These are phyloP conservation scores for Chironomus striatipennis DNA, from an alignment of 1,140 invertebrate species.

Conservation along the genomic window DNA sequence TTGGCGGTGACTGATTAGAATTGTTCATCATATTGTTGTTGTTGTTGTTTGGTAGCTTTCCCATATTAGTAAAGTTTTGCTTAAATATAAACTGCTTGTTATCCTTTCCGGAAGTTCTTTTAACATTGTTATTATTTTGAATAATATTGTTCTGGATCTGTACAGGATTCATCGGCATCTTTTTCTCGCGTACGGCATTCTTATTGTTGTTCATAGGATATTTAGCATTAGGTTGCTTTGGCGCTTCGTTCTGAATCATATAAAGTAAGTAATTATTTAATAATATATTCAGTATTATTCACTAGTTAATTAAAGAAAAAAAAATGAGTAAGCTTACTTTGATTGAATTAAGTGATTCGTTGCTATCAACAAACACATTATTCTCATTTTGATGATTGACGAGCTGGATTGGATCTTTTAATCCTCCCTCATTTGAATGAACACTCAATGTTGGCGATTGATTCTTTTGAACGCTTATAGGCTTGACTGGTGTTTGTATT, in stretches of 20 bases:
- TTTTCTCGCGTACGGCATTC: slow-evolving; percentile 26
- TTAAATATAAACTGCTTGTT: neutral
- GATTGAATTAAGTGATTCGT: neutral
- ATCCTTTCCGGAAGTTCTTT: neutral
- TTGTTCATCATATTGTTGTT: neutral
- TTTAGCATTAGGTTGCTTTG: neutral
- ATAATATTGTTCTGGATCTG: neutral
- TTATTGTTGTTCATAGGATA: neutral
- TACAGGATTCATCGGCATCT: slow-evolving; percentile 28
- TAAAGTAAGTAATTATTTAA: too few relatives aligned
- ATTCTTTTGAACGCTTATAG: neutral
- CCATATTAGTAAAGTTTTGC: neutral
- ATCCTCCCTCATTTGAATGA: slow-evolving; percentile 4
- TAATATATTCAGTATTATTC: too few relatives aligned
- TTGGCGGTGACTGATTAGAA: neutral
- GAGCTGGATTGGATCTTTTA: neutral
- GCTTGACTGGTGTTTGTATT: too few relatives aligned
- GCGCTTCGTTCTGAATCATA: neutral
- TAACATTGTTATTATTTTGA: neutral
- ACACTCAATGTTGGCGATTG: neutral
- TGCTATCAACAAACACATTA: neutral
- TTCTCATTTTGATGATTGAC: neutral
- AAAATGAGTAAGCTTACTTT: neutral
- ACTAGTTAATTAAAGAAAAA: neutral
- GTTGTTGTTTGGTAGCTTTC: neutral